A percentile compares a stretch with the other conserved stretches of the same genome.
Conservation (phyloP, 2,888 invertebrate genomes). For the Lasioglossum leucozonium region DNA sequence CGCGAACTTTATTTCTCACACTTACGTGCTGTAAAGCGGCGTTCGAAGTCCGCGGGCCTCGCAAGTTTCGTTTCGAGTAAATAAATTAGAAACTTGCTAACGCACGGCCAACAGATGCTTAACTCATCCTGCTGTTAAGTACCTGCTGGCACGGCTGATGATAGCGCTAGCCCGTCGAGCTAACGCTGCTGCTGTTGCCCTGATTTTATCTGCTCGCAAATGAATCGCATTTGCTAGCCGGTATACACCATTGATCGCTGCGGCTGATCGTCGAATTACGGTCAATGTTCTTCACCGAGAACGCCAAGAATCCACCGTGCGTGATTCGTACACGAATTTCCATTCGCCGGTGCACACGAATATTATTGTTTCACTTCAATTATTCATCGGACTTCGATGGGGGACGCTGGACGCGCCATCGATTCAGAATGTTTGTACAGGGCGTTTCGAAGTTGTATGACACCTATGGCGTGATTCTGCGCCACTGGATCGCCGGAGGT, state of each 20-base stretch:
- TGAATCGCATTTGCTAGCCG: conserved; percentile 43
- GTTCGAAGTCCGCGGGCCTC: conserved; percentile 1
- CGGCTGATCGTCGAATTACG: conserved; percentile 35
- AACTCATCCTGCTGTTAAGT: conserved; percentile 62
- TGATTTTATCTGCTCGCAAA: conserved; percentile 57
- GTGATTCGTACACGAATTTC: background rate
- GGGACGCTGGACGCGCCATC: background rate
- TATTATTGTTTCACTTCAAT: background rate
- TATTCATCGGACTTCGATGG: background rate
- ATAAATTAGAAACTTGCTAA: conserved; percentile 68
- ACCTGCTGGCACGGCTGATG: conserved; percentile 41
- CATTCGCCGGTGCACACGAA: background rate
- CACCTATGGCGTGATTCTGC: too few relatives aligned
- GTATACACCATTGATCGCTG: conserved; percentile 25
- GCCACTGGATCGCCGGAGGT: too few relatives aligned
- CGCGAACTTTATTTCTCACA: conserved; percentile 38
- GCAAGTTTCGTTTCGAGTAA: conserved; percentile 54
- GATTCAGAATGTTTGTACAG: too few relatives aligned
- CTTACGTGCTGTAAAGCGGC: conserved; percentile 38
- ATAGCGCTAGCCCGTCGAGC: conserved; percentile 23
- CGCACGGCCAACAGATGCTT: conserved; percentile 54
- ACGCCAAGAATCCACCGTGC: background rate
- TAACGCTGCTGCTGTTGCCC: background rate
- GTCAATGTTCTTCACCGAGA: conserved; percentile 27
- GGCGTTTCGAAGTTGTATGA: too few relatives aligned